Conservation (phyloP, 2,113 vertebrate genomes). For the Bolborhynchus lineola region DNA sequence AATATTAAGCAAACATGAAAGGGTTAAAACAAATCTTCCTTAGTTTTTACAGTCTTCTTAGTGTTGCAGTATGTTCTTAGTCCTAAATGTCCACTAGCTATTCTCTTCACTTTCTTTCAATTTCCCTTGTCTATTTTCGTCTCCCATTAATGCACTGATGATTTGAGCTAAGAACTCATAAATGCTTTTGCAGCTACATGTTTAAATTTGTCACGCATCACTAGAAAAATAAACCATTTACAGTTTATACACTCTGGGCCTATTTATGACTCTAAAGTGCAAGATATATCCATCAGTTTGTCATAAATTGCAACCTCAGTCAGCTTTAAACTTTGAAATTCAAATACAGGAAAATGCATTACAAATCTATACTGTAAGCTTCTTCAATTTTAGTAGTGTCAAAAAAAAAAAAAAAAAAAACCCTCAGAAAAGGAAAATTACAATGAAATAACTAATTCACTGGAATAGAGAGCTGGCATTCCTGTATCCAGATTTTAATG, state of each 20-base stretch:
- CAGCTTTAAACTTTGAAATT: neutral
- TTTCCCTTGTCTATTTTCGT: neutral
- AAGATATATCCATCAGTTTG: neutral
- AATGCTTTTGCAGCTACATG: neutral
- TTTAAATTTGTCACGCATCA: neutral
- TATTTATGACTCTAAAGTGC: neutral
- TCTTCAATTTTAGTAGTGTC: neutral
- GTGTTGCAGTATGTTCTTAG: neutral
- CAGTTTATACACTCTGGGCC: neutral
- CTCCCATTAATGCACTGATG: neutral
- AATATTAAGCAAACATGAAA: neutral
- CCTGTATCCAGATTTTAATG: neutral
- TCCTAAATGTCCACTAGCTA: neutral
- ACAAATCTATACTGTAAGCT: neutral
- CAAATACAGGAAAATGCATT: neutral
- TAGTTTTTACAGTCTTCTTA: neutral
- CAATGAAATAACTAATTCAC: neutral
- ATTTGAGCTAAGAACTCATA: neutral
- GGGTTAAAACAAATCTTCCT: neutral
- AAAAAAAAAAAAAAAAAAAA: neutral
- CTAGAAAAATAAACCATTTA: slow-evolving; percentile 23
- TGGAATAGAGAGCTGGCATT: neutral
- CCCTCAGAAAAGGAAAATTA: neutral
- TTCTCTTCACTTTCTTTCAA: neutral
- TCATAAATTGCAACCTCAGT: neutral